phyloP scores from a whole-genome alignment of 2,113 vertebrate species.

The Excalfactoria chinensis region DNA sequence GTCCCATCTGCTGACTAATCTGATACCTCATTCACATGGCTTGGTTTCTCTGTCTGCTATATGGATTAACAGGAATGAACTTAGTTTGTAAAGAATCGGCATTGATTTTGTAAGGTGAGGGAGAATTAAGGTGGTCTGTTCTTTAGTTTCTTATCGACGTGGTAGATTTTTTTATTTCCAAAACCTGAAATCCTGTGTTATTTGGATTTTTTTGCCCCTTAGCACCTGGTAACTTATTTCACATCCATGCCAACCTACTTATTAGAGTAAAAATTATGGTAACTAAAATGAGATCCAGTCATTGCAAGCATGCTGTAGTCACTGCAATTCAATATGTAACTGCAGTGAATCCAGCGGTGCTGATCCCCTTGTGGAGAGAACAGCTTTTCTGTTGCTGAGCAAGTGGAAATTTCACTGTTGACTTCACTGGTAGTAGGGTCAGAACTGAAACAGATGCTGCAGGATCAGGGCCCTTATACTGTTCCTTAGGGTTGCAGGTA shows the following conservation, averaged over 20 bases:
- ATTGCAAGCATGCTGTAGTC: not conserved
- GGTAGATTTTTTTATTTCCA: not conserved
- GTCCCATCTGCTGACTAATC: not conserved
- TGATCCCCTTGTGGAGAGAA: not conserved
- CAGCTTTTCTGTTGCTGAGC: not conserved
- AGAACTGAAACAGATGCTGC: not conserved
- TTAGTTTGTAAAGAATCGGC: not conserved
- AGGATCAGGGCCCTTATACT: not conserved
- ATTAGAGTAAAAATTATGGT: not conserved
- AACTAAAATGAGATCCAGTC: not conserved
- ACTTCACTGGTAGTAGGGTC: not conserved
- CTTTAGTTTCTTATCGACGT: not conserved
- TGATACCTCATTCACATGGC: constrained; percentile 8
- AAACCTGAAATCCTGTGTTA: not conserved
- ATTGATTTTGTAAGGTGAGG: not conserved
- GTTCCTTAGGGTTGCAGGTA: not conserved
- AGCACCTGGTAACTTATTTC: not conserved
- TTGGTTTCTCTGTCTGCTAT: not conserved
- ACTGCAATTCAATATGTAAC: not conserved
- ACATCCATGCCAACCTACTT: not conserved
- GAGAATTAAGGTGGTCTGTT: not conserved
- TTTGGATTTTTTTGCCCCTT: not conserved
- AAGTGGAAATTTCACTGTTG: not conserved
- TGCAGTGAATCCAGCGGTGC: not conserved
- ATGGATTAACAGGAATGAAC: not conserved